Conservation (phyloP, 2,113 vertebrate species). For the Plecturocebus donacophilus region DNA sequence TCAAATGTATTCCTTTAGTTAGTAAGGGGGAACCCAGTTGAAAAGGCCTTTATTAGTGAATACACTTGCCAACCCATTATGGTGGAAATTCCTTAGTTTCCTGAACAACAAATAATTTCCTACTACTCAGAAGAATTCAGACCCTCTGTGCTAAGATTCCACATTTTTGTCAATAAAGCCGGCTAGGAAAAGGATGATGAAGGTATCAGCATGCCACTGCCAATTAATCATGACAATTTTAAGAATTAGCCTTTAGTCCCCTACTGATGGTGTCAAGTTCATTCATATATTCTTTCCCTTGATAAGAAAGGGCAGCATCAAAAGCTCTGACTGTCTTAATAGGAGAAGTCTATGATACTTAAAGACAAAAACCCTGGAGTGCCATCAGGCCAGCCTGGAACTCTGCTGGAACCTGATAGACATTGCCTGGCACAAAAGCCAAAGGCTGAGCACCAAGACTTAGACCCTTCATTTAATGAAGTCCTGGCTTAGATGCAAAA, state of each 20-base stretch:
- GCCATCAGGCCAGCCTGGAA: neutral
- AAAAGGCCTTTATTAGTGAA: neutral
- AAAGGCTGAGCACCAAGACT: neutral
- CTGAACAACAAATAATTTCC: neutral
- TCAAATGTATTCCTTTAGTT: neutral
- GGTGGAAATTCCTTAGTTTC: neutral
- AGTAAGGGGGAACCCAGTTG: neutral
- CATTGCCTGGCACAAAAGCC: neutral
- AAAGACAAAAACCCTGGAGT: neutral
- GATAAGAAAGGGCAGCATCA: neutral
- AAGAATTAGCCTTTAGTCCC: neutral
- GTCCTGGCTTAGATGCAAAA: neutral
- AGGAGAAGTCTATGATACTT: neutral
- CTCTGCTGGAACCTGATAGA: neutral
- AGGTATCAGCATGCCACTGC: neutral
- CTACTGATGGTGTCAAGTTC: neutral
- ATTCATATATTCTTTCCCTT: neutral
- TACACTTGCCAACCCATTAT: neutral
- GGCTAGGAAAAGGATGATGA: slow-evolving; percentile 28
- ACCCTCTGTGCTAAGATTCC: neutral
- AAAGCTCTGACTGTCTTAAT: neutral
- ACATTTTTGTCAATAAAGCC: neutral
- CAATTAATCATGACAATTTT: slow-evolving; percentile 62
- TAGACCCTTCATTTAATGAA: neutral
- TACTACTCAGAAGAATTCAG: neutral